phyloP scores from a whole-genome alignment of 2,797 vertebrate genomes.

The Tragelaphus oryx region DNA sequence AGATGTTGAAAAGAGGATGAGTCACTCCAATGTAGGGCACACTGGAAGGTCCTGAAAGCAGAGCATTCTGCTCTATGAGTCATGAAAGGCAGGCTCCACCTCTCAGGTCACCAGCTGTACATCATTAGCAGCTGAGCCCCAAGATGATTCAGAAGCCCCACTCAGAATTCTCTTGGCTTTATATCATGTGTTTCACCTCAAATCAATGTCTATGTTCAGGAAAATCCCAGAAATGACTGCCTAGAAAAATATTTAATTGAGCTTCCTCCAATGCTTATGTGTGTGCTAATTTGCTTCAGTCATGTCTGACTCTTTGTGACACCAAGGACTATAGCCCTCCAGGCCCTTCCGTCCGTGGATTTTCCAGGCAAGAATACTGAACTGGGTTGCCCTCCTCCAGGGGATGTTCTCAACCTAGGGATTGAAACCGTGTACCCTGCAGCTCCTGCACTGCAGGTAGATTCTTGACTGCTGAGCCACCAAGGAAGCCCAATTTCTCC shows the following conservation, averaged over 20 bases:
- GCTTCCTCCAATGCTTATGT: slow-evolving; percentile 65
- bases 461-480: not conserved
- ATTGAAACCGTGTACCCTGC: not conserved
- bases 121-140: not conserved
- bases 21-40: not conserved
- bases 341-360: not conserved
- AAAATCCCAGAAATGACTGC: slow-evolving; percentile 75
- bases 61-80: not conserved
- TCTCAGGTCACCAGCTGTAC: not conserved
- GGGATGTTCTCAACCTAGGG: not conserved
- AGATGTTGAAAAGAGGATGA: not conserved
- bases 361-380: not conserved
- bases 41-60: not conserved
- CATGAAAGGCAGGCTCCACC: not conserved
- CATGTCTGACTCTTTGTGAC: not conserved
- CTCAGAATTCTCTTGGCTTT: not conserved
- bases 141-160: not conserved
- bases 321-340: not conserved
- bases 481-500: not conserved
- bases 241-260: slow-evolving; percentile 81
- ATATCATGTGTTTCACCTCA: slow-evolving; percentile 4
- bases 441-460: not conserved
- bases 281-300: not conserved
- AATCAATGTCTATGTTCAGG: slow-evolving; percentile 29
- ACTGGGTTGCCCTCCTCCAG: not conserved